These are phyloP conservation scores for Camarhynchus parvulus DNA, from an alignment of 2,113 vertebrate genomes.

Conservation along the genomic window DNA sequence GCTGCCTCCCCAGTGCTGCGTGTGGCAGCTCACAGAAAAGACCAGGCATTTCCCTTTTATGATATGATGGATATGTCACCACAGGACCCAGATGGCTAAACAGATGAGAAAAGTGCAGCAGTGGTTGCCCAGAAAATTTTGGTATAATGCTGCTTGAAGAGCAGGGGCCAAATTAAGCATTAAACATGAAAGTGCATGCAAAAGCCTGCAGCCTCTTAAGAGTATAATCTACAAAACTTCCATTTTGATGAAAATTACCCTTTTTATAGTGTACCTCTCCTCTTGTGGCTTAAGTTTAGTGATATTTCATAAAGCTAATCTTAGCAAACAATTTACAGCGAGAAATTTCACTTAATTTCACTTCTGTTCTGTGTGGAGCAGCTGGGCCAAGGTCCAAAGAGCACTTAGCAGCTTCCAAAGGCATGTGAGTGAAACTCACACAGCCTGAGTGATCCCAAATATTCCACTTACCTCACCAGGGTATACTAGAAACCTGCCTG, in stretches of 20 bases:
- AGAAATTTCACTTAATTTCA: not conserved
- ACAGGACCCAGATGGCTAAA: not conserved
- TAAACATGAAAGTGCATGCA: not conserved
- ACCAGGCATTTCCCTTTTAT: not conserved
- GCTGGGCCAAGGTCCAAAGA: not conserved
- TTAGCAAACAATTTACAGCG: not conserved
- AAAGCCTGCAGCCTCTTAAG: not conserved
- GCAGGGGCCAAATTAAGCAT: not conserved
- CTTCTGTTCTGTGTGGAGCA: not conserved
- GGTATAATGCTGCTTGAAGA: not conserved
- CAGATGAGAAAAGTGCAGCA: not conserved
- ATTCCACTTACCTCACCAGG: not conserved
- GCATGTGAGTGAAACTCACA: not conserved
- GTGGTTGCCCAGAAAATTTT: slow-evolving; percentile 1
- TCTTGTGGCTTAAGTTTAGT: not conserved
- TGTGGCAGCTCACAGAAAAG: not conserved
- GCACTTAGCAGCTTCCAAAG: not conserved
- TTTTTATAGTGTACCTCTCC: not conserved
- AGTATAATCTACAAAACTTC: not conserved
- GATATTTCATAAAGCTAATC: not conserved
- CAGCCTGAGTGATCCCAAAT: not conserved
- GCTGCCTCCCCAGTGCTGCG: not conserved
- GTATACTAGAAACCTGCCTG: not conserved
- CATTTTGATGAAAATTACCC: not conserved
- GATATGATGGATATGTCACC: not conserved